A percentile compares a stretch with the other conserved stretches of the same genome.
These are phyloP conservation scores for Platyrinchus mystaceus DNA, from an alignment of 2,797 vertebrate species.

Conservation along the genomic window DNA sequence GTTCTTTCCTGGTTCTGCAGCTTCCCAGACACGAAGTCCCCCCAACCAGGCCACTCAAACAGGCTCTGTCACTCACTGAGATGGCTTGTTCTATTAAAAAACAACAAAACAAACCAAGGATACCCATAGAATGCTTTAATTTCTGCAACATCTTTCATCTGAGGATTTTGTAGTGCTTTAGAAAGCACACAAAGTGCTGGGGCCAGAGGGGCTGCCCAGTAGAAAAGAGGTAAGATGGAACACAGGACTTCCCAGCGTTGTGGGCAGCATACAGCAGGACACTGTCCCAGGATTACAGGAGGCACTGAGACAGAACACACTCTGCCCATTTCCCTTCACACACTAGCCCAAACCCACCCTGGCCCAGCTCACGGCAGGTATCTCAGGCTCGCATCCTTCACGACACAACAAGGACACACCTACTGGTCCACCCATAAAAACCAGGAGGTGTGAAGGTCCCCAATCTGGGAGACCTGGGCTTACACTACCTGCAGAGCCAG, in stretches of 20 bases:
- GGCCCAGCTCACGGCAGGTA: background rate
- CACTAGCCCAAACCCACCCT: background rate
- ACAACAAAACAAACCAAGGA: background rate
- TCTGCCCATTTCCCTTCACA: background rate
- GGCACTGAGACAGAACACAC: background rate
- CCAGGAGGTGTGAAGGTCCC: background rate
- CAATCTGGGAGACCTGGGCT: background rate
- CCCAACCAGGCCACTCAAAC: background rate
- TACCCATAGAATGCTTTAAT: background rate
- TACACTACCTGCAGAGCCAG: background rate
- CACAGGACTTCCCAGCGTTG: background rate
- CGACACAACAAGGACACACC: background rate
- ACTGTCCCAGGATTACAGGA: background rate
- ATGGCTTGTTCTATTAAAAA: background rate
- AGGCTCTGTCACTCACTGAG: background rate
- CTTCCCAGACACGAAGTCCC: slow-evolving; percentile 4
- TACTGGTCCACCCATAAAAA: background rate
- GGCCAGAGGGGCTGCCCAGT: background rate
- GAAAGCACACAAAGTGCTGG: background rate
- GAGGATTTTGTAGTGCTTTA: rapidly evolving
- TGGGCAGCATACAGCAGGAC: background rate
- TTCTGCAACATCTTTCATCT: background rate
- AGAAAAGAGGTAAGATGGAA: background rate
- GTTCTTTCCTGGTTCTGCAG: background rate
- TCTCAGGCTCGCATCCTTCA: background rate